Evolutionary conservation across 2,113 vertebrate species (phyloP).

Genomic region (Elgaria multicarinata): DNA sequence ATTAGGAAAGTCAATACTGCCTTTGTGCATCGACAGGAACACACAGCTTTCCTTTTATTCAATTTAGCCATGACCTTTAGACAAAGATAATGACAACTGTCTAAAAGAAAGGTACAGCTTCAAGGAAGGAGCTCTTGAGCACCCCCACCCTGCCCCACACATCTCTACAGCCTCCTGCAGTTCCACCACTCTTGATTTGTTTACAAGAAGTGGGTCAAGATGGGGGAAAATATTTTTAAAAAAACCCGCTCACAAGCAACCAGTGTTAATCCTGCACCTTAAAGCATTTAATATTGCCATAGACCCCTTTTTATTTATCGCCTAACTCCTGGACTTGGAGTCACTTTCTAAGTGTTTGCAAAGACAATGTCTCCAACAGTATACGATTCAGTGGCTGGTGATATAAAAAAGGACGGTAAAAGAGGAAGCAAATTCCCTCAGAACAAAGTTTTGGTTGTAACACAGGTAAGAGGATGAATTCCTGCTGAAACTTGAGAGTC

Average conservation of each 20-base stretch:
- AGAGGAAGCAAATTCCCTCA: too few species aligned
- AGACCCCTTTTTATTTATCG: neutral
- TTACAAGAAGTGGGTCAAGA: constrained; percentile 29
- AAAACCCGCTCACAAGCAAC: rapidly evolving
- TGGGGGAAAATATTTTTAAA: neutral
- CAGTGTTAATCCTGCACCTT: neutral
- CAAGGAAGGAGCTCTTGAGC: constrained; percentile 70
- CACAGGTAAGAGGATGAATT: neutral
- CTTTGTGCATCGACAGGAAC: constrained; percentile 87
- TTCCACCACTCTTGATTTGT: constrained; percentile 43
- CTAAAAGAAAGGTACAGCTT: constrained; percentile 82
- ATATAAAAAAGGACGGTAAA: rapidly evolving
- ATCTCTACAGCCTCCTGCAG: constrained; percentile 4
- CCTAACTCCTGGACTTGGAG: rapidly evolving
- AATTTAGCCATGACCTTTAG: constrained; percentile 89
- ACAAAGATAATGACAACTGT: constrained; percentile 88
- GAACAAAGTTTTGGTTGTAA: neutral
- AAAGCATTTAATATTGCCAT: neutral
- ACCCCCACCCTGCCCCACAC: constrained; percentile 15
- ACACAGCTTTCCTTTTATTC: constrained; percentile 89
- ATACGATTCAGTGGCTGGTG: rapidly evolving
- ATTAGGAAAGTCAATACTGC: constrained; percentile 91
- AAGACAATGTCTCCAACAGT: neutral
- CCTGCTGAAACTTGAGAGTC: neutral
- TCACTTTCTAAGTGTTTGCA: neutral